Conservation (phyloP, 2,797 vertebrate genomes). For the Neostethus bicornis region DNA sequence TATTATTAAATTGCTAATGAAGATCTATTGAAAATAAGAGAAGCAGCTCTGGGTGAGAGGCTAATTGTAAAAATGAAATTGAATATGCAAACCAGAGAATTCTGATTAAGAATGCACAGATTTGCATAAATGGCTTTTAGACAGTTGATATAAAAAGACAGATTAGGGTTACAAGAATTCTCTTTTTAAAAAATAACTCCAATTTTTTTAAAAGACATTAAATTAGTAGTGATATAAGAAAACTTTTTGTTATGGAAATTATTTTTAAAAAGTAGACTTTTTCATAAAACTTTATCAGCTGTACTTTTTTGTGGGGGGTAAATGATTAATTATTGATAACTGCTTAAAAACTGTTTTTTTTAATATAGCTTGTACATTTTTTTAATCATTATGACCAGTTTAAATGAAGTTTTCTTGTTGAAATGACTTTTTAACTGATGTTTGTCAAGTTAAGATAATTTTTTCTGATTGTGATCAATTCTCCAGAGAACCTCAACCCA, state of each 20-base stretch:
- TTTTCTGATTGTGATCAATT: conserved; percentile 25
- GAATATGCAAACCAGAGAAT: background rate
- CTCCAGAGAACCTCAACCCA: conserved; percentile 53
- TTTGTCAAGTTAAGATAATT: conserved; percentile 8
- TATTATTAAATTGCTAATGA: background rate
- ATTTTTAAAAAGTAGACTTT: too few species aligned
- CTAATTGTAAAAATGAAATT: background rate
- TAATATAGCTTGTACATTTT: too few species aligned
- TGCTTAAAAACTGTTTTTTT: background rate
- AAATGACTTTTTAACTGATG: conserved; percentile 9
- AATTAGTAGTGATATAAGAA: too few species aligned
- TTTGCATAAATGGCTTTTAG: background rate
- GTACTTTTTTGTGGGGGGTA: background rate
- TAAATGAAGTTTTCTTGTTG: conserved; percentile 6
- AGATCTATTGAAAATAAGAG: background rate
- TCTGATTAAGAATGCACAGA: background rate
- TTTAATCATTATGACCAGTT: background rate
- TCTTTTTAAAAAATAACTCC: background rate
- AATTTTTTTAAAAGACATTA: too few species aligned
- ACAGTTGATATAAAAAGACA: background rate
- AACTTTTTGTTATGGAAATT: too few species aligned
- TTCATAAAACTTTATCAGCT: background rate
- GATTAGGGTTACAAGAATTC: background rate
- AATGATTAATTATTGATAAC: background rate
- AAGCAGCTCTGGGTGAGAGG: background rate